A percentile compares a stretch with the other conserved stretches of the same genome.
phyloP scores from a whole-genome alignment of 1,140 invertebrate genomes.

The Drosophila kohkoa region DNA sequence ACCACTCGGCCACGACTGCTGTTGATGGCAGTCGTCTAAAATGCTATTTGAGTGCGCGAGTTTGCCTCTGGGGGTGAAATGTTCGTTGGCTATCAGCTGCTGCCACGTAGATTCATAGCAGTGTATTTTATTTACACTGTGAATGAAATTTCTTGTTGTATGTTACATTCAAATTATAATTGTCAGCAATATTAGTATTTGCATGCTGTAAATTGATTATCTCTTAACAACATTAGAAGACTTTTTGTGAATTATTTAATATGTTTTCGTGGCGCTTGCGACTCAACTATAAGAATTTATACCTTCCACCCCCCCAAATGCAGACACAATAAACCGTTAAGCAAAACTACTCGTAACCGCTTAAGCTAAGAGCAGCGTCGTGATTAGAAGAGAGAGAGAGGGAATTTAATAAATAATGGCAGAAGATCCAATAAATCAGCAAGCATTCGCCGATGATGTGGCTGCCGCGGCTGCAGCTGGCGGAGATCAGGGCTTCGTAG shows the following conservation, averaged over 20 bases:
- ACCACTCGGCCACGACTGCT: constrained; percentile 90
- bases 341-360: constrained; percentile 13
- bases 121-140: background rate
- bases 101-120: constrained; percentile 41
- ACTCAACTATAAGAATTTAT: constrained; percentile 18
- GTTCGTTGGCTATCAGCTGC: background rate
- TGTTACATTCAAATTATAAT: background rate
- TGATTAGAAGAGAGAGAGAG: background rate
- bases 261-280: background rate
- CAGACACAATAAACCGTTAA: constrained; percentile 47
- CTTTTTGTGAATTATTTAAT: constrained; percentile 4
- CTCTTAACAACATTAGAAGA: background rate
- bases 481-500: constrained; percentile 61
- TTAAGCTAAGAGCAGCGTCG: background rate
- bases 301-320: constrained; percentile 27
- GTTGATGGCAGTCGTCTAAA: constrained; percentile 1
- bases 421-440: constrained; percentile 73
- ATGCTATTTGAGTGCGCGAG: constrained; percentile 14
- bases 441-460: constrained; percentile 81
- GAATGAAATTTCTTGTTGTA: background rate
- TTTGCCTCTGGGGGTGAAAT: background rate
- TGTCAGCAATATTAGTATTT: background rate
- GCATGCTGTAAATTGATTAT: constrained; percentile 11
- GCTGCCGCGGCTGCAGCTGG: constrained; percentile 68
- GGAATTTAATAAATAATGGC: constrained; percentile 66